phyloP scores from a whole-genome alignment of 2,113 vertebrate genomes.

The Rhynchomys soricoides region DNA sequence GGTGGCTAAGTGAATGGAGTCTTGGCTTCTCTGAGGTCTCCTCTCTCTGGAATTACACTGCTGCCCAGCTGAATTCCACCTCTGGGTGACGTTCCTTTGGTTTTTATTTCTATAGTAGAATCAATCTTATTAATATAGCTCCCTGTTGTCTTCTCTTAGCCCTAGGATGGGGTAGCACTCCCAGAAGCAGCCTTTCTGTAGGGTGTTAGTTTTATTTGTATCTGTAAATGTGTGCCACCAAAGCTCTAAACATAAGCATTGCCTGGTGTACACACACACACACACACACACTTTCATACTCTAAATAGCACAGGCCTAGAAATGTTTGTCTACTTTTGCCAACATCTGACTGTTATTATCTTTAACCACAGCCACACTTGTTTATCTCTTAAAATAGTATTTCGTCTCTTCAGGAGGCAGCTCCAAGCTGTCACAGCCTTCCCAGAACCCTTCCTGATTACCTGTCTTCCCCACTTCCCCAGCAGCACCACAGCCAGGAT shows the following conservation, averaged over 20 bases:
- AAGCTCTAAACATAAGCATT: constrained; percentile 61
- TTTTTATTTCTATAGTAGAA: background rate
- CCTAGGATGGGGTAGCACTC: background rate
- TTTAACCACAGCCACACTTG: constrained; percentile 79
- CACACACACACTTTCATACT: constrained; percentile 41
- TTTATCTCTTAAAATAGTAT: constrained; percentile 80
- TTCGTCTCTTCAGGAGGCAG: constrained; percentile 63
- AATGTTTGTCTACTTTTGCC: constrained; percentile 77
- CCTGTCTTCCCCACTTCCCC: constrained; percentile 24
- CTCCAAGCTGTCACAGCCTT: background rate
- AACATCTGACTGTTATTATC: constrained; percentile 82
- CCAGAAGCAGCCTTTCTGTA: constrained; percentile 48
- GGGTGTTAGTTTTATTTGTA: constrained; percentile 67
- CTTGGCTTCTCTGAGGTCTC: background rate
- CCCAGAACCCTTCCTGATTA: background rate
- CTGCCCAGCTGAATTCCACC: background rate
- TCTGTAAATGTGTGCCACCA: constrained; percentile 60
- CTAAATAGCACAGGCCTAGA: constrained; percentile 78
- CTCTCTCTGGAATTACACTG: background rate
- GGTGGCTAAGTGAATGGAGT: background rate
- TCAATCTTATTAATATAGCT: background rate
- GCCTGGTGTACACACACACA: constrained; percentile 7
- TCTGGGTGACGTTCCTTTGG: background rate
- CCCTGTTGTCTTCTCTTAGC: background rate
- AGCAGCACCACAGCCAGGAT: background rate